Percentiles rank a stretch among this genome's conserved stretches.
Conservation (phyloP, 64 coral and sea anemone genomes). For the Hydrozoanthus tunicans region DNA sequence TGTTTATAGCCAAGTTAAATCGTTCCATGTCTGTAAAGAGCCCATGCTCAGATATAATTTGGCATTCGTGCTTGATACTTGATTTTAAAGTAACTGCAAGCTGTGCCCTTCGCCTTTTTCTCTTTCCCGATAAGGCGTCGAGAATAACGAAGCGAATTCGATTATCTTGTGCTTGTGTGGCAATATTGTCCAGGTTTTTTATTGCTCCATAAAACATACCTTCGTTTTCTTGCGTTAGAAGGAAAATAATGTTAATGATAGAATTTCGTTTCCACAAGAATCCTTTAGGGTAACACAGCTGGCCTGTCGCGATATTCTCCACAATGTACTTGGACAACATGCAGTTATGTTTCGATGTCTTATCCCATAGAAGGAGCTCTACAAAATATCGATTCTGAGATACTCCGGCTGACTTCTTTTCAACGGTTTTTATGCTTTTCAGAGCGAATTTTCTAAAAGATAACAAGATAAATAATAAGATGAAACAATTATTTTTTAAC, state of each 20-base stretch:
- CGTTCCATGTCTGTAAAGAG: constrained; percentile 8
- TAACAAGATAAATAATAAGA: background rate
- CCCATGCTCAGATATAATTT: background rate
- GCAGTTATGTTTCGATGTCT: background rate
- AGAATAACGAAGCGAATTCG: constrained; percentile 31
- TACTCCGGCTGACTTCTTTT: constrained; percentile 16
- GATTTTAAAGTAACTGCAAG: background rate
- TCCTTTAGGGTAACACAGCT: constrained; percentile 6
- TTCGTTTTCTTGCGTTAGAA: constrained; percentile 23
- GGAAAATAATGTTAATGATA: constrained; percentile 4
- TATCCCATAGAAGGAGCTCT: constrained; percentile 5
- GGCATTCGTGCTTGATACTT: background rate
- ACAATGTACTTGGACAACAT: constrained; percentile 2
- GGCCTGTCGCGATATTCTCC: background rate
- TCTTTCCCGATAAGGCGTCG: background rate
- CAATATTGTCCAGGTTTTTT: constrained; percentile 8
- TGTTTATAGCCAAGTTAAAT: constrained; percentile 11
- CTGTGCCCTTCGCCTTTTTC: background rate
- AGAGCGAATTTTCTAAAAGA: constrained; percentile 2
- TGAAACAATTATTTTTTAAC: background rate
- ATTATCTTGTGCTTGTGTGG: background rate
- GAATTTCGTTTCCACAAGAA: constrained; percentile 35
- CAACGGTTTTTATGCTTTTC: constrained; percentile 1
- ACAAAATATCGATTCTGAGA: constrained; percentile 17
- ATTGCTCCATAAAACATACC: constrained; percentile 17